These are phyloP conservation scores for Eulemur mongoz DNA, from an alignment of 2,797 vertebrate genomes.

Conservation along the genomic window DNA sequence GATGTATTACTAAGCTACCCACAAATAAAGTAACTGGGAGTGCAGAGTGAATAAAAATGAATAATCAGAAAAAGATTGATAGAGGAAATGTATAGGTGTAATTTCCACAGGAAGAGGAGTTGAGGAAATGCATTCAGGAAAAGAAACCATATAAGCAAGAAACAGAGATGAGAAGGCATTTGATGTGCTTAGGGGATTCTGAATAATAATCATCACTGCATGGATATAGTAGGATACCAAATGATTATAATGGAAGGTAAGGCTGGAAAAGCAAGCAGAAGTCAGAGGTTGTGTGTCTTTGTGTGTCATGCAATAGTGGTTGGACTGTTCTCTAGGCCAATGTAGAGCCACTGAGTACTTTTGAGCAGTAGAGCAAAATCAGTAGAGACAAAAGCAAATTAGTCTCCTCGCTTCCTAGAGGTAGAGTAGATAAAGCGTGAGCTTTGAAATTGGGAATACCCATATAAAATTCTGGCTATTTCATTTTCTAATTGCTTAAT, in stretches of 20 bases:
- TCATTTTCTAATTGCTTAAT: neutral
- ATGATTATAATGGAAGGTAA: neutral
- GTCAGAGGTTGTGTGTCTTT: neutral
- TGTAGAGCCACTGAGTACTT: neutral
- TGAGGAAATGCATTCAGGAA: conserved; percentile 9
- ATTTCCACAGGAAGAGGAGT: conserved; percentile 6
- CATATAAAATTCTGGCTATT: neutral
- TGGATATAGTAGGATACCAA: neutral
- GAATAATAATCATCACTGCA: neutral
- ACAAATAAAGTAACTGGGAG: conserved; percentile 9
- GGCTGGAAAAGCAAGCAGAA: neutral
- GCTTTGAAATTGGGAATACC: conserved; percentile 8
- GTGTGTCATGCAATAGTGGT: neutral
- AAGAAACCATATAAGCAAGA: neutral
- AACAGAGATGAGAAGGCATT: neutral
- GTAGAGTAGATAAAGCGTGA: conserved; percentile 7
- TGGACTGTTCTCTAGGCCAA: neutral
- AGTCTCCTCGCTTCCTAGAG: neutral
- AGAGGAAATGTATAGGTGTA: neutral
- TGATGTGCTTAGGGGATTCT: neutral
- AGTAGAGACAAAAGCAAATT: conserved; percentile 52
- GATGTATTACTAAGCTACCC: neutral
- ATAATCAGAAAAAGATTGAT: conserved; percentile 8
- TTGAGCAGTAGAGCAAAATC: conserved; percentile 8
- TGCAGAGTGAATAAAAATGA: conserved; percentile 45